Conservation (phyloP, 2,888 invertebrate genomes). For the Drosophila pseudotakahashii region DNA sequence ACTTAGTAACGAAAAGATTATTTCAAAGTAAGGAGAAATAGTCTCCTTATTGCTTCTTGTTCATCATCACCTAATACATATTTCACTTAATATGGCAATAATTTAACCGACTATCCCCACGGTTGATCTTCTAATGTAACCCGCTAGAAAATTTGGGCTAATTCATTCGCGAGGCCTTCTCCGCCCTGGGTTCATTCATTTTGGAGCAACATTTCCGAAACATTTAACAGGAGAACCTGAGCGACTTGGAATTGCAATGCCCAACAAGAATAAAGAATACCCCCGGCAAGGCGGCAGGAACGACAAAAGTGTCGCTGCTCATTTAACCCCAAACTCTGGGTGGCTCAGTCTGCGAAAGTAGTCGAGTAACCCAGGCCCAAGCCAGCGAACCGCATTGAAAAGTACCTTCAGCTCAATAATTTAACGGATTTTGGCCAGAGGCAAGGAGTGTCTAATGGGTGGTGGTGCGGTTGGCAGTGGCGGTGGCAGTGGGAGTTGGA, state of each 20-base stretch:
- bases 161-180: slow-evolving; percentile 31
- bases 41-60: background rate
- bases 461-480: slow-evolving; percentile 2
- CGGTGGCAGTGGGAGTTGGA: background rate
- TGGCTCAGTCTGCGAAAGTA: slow-evolving; percentile 33
- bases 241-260: slow-evolving; percentile 37
- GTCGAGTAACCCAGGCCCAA: slow-evolving; percentile 28
- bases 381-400: slow-evolving; percentile 76
- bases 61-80: slow-evolving; percentile 4
- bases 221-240: slow-evolving; percentile 51
- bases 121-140: slow-evolving; percentile 26
- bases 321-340: slow-evolving; percentile 69
- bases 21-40: too few relatives aligned
- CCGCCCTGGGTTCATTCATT: slow-evolving; percentile 32
- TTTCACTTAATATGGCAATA: slow-evolving; percentile 6
- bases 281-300: slow-evolving; percentile 23
- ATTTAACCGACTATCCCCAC: slow-evolving; percentile 21
- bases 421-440: slow-evolving; percentile 79
- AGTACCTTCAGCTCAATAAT: slow-evolving; percentile 81
- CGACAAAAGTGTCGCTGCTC: slow-evolving; percentile 71
- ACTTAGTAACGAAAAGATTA: too few relatives aligned
- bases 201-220: slow-evolving; percentile 43
- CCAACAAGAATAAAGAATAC: slow-evolving; percentile 52
- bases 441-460: slow-evolving; percentile 48
- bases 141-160: slow-evolving; percentile 23